phyloP scores from a whole-genome alignment of 1,140 invertebrate genomes.

The Drosophila ananassae region DNA sequence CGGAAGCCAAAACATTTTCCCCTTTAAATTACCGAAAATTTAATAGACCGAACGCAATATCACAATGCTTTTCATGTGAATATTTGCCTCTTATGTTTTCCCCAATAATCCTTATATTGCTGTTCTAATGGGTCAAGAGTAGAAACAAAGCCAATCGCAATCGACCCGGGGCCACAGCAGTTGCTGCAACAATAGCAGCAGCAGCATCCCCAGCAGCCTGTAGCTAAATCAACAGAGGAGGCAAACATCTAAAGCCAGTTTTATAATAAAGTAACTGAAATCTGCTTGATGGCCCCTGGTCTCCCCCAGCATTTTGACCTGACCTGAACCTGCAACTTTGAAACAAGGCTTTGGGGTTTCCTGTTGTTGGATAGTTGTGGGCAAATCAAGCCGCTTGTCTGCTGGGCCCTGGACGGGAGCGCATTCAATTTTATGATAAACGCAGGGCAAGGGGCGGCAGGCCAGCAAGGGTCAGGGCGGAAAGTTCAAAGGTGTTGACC shows the following conservation, averaged over 20 bases:
- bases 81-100: background rate
- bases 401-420: constrained; percentile 14
- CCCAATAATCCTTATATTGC: background rate
- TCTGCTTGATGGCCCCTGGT: constrained; percentile 38
- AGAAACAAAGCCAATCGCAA: background rate
- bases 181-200: constrained; percentile 12
- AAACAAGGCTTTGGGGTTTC: constrained; percentile 43
- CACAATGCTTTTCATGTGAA: background rate
- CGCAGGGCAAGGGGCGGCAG: constrained; percentile 16
- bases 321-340: constrained; percentile 43
- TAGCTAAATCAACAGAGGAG: constrained; percentile 20
- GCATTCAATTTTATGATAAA: constrained; percentile 65
- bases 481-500: constrained; percentile 80
- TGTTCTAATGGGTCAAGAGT: background rate
- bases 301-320: constrained; percentile 20
- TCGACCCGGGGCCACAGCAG: background rate
- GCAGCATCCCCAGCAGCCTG: background rate
- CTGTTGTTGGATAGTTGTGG: constrained; percentile 47
- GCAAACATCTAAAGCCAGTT: constrained; percentile 70
- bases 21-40: background rate
- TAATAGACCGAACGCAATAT: background rate
- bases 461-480: constrained; percentile 9
- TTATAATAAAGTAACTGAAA: constrained; percentile 81
- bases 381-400: constrained; percentile 55
- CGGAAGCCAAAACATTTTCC: background rate